Base-by-base conservation (phyloP, 2,888 invertebrate genomes). In the Rhagophthalmus giganteus region DNA sequence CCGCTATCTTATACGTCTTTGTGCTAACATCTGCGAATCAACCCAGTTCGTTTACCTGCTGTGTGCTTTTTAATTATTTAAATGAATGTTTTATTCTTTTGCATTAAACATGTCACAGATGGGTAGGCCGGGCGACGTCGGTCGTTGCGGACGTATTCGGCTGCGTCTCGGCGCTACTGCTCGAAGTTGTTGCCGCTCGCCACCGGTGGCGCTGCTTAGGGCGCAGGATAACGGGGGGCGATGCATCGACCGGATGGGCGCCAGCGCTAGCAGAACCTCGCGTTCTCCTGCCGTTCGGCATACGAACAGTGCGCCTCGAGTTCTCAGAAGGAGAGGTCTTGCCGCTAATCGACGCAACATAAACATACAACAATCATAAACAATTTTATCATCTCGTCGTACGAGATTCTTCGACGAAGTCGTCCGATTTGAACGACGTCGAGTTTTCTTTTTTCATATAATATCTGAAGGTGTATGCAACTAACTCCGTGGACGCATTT, bases 21-120 rank as follows among this genome's bases (percentile, higher is more conserved):
- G 58, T 56, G 53, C 54, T 46, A 53, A 48, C 69, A 68, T 68
- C 68, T 65, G 69, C 61, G 64, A 68, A 67, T 68, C 68, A 66
- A 65, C 64, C 63, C 67, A 64, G 69, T 68, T 70, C 69, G 69
- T 70, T 71, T 69, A 69, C 70, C 70, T 71, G 67, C 66, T 66
- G 69, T 70, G 66, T 71, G 65, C 67, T 69, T 71, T 71, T 71
- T 71, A 72, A 71, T 72, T 69, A 71, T 71, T 71, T 66, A 70
- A 72, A 72, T 70, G 68, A 69, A 67, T 65, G 65, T 68, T 69
- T 67, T 66, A 66, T 70, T 67, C 67, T 66, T 65, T 60, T 70
- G 69, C 68, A 70, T 70, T 68, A 70, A 67, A 67, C 69, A 70
- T 70, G 61, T 61, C 61, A 57, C 57, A 59, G 61, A 61, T 60